Evolutionary conservation across 1,140 invertebrate genomes (phyloP).

Genomic region (Drosophila equinoxialis): DNA sequence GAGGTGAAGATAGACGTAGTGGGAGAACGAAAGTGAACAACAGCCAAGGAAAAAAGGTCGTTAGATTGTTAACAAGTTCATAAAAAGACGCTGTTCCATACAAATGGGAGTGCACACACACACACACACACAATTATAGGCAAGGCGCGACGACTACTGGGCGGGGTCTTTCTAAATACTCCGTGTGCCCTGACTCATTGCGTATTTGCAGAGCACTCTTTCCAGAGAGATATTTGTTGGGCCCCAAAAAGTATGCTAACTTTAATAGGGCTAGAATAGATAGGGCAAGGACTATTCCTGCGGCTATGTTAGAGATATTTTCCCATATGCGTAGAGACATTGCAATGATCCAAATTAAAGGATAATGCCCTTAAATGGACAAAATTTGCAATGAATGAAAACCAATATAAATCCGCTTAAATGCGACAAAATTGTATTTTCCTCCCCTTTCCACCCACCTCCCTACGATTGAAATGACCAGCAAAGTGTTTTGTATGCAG

Average conservation of each 20-base stretch:
- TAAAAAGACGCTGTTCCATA: conserved; percentile 68
- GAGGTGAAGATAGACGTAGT: conserved; percentile 4
- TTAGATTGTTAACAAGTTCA: conserved; percentile 81
- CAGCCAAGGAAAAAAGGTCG: conserved; percentile 60
- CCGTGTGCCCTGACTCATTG: conserved; percentile 62
- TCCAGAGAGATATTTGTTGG: conserved; percentile 26
- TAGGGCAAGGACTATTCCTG: not conserved
- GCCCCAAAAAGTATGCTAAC: conserved; percentile 42
- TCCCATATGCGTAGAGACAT: not conserved
- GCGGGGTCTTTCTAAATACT: conserved; percentile 64
- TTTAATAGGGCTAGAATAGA: conserved; percentile 3
- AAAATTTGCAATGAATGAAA: not conserved
- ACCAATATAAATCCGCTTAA: conserved; percentile 52
- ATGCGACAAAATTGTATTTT: conserved; percentile 31
- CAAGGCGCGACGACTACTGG: not conserved
- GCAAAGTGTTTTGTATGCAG: conserved; percentile 18
- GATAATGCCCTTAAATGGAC: conserved; percentile 17
- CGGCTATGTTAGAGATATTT: conserved; percentile 6
- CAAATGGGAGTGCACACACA: conserved; percentile 16
- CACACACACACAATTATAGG: conserved; percentile 41
- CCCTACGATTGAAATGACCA: not conserved
- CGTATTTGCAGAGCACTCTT: conserved; percentile 77
- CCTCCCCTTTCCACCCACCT: not conserved
- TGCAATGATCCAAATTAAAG: conserved; percentile 13
- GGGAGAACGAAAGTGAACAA: conserved; percentile 31